A percentile compares a stretch with the other conserved stretches of the same genome.
Evolutionary conservation across 2,888 invertebrate genomes (phyloP).

Genomic region (Microchrysa polita): DNA sequence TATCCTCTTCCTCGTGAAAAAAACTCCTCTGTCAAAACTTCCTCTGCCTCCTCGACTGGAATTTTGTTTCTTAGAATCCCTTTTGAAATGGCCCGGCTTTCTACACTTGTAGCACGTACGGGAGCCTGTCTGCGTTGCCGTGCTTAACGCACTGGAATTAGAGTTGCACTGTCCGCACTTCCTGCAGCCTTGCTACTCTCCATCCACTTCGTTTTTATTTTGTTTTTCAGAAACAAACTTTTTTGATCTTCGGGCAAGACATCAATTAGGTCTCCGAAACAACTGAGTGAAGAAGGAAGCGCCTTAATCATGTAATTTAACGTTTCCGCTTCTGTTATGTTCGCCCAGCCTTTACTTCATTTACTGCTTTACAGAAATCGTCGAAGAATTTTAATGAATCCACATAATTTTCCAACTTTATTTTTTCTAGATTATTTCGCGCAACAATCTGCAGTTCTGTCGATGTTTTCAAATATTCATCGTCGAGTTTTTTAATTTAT

Average conservation of each 20-base stretch:
- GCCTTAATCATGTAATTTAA: background rate
- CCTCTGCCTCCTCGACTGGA: too few relatives aligned
- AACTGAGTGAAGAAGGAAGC: background rate
- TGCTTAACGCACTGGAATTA: too few relatives aligned
- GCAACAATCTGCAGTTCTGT: background rate
- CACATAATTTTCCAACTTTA: background rate
- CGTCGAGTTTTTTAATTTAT: background rate
- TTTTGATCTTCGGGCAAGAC: background rate
- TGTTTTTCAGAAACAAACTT: background rate
- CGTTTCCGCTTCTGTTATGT: background rate
- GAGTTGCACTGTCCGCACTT: background rate
- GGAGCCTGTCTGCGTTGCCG: too few relatives aligned
- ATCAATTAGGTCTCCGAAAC: background rate
- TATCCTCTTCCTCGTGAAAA: too few relatives aligned
- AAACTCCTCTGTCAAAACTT: too few relatives aligned
- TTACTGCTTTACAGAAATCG: background rate
- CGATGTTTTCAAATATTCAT: background rate
- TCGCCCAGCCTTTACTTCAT: background rate
- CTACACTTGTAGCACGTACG: too few relatives aligned
- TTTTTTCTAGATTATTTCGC: background rate
- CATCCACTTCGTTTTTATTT: background rate
- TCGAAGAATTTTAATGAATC: background rate
- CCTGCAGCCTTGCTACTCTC: background rate
- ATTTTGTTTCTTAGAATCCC: too few relatives aligned
- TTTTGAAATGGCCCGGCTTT: too few relatives aligned